phyloP scores from a whole-genome alignment of 2,888 invertebrate genomes.

The Ctena decussata region DNA sequence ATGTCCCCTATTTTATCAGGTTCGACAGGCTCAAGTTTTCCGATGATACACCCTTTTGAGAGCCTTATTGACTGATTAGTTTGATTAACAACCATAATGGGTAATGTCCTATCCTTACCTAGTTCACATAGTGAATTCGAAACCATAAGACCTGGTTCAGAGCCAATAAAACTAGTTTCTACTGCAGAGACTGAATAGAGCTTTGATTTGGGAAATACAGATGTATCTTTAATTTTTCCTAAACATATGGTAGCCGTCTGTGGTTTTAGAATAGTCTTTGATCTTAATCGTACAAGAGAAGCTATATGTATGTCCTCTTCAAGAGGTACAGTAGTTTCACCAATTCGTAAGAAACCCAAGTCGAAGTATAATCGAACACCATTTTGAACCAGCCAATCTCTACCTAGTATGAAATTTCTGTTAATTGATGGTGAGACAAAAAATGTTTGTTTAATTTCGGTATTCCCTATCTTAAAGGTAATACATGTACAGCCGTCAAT shows the following conservation, averaged over 20 bases:
- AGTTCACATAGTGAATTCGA: neutral
- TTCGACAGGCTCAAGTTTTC: neutral
- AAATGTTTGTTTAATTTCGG: neutral
- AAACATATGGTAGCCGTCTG: neutral
- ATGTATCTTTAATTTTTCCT: neutral
- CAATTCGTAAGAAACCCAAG: neutral
- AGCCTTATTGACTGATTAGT: slow-evolving; percentile 34
- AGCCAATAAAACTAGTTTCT: neutral
- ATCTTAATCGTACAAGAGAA: neutral
- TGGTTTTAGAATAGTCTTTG: neutral
- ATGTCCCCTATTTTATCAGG: neutral
- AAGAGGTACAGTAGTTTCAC: neutral
- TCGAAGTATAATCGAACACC: neutral
- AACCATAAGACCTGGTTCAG: neutral
- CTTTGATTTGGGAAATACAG: neutral
- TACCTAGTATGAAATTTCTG: slow-evolving; percentile 20
- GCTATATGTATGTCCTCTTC: slow-evolving; percentile 42
- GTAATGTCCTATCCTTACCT: slow-evolving; percentile 3
- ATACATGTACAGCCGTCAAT: neutral
- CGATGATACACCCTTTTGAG: slow-evolving; percentile 36
- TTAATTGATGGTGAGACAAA: slow-evolving; percentile 22
- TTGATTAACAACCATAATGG: slow-evolving; percentile 41
- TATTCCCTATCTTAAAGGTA: neutral
- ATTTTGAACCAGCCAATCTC: slow-evolving; percentile 13
- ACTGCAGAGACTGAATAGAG: neutral